Conservation (phyloP, 2,113 vertebrate species). For the Odontesthes bonariensis region DNA sequence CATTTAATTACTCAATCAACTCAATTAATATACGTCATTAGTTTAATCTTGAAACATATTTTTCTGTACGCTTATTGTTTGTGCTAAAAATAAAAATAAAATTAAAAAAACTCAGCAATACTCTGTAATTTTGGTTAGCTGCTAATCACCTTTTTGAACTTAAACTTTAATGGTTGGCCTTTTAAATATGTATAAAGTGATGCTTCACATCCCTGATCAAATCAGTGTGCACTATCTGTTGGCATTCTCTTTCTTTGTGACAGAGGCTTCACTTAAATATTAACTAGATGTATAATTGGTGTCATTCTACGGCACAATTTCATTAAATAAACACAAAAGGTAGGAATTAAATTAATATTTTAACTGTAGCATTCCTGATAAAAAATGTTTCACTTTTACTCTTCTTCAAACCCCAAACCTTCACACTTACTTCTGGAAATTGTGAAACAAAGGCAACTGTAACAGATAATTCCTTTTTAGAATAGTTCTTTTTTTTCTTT, state of each 20-base stretch:
- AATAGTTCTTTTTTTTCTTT: no score
- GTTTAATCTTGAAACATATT: no score
- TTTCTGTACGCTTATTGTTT: conserved; percentile 25
- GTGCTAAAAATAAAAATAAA: no score
- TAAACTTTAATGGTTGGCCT: conserved; percentile 50
- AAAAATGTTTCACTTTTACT: neutral
- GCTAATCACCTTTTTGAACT: conserved; percentile 52
- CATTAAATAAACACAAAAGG: conserved; percentile 15
- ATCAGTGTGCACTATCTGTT: conserved; percentile 57
- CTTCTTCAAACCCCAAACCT: neutral
- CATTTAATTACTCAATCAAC: neutral
- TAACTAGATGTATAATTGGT: conserved; percentile 26
- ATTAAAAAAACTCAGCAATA: neutral
- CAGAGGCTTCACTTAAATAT: conserved; percentile 36
- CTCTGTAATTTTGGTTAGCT: conserved; percentile 3
- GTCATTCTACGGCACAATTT: conserved; percentile 1
- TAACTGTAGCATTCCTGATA: conserved; percentile 10
- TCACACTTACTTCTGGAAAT: neutral
- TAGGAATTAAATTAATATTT: conserved; percentile 5
- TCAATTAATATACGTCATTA: no score
- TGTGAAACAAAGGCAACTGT: neutral
- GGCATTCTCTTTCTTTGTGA: conserved; percentile 26
- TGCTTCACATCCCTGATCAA: conserved; percentile 49
- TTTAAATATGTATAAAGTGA: conserved; percentile 69
- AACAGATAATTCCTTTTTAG: no score